phyloP scores from a whole-genome alignment of 2,888 invertebrate genomes.

The Epistrophe eligans region DNA sequence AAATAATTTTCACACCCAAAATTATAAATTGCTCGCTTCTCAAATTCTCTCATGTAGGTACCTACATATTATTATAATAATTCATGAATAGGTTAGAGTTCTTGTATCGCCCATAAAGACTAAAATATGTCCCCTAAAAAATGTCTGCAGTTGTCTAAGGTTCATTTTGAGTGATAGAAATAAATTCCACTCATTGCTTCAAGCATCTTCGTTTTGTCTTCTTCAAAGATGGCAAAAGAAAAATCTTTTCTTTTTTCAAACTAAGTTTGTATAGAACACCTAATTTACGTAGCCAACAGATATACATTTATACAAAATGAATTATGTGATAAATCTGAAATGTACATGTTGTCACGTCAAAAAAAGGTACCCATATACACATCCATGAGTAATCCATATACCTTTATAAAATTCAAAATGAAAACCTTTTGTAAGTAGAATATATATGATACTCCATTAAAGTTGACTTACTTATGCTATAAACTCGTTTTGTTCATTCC shows the following conservation, averaged over 20 bases:
- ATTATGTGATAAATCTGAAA: conserved; percentile 13
- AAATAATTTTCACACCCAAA: too few species aligned
- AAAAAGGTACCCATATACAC: not conserved
- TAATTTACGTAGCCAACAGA: not conserved
- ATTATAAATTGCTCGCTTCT: too few species aligned
- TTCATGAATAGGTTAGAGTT: not conserved
- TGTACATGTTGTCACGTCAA: conserved; percentile 20
- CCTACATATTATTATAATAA: too few species aligned
- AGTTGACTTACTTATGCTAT: conserved; percentile 22
- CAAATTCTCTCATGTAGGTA: too few species aligned
- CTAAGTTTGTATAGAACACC: not conserved
- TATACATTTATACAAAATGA: not conserved
- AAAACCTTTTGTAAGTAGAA: conserved; percentile 16
- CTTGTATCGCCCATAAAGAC: not conserved
- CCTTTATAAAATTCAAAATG: conserved; percentile 16
- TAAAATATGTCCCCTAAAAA: not conserved
- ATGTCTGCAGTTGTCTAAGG: not conserved
- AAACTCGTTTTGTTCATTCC: conserved; percentile 17
- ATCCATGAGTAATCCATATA: not conserved
- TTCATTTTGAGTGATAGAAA: not conserved
- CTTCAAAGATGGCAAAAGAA: not conserved
- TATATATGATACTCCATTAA: conserved; percentile 25
- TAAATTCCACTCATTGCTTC: not conserved
- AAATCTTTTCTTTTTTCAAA: not conserved
- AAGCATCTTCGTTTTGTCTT: not conserved